Evolutionary conservation across 2,888 invertebrate genomes (phyloP).

Genomic region (Hemithea aestivaria): DNA sequence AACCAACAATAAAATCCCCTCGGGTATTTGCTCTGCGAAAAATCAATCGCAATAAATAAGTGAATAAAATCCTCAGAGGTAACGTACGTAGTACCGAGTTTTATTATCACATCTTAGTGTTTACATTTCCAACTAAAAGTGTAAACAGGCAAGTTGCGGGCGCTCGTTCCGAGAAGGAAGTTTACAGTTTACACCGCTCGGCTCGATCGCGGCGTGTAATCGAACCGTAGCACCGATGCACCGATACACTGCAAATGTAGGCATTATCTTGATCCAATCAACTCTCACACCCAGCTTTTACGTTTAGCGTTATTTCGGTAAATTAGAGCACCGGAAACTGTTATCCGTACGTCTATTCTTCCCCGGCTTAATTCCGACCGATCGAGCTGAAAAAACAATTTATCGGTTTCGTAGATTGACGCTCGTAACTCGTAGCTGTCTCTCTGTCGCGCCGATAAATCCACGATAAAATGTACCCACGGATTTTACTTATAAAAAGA

Average conservation of each 20-base stretch:
- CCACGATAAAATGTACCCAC: conserved; percentile 25
- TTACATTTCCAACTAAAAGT: conserved; percentile 40
- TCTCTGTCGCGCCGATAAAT: conserved; percentile 29
- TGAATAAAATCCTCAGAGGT: conserved; percentile 26
- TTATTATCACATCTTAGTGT: conserved; percentile 31
- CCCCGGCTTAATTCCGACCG: conserved; percentile 24
- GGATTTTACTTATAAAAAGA: conserved; percentile 21
- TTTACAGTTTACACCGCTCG: conserved; percentile 37
- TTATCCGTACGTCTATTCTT: conserved; percentile 28
- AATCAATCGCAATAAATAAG: conserved; percentile 31
- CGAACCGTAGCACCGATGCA: conserved; percentile 35
- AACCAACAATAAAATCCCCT: conserved; percentile 16
- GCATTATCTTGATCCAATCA: conserved; percentile 30
- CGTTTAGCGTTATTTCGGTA: conserved; percentile 28
- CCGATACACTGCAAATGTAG: conserved; percentile 29
- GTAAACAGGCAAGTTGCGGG: conserved; percentile 44
- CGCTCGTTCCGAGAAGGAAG: conserved; percentile 30
- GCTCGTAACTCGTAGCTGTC: conserved; percentile 32
- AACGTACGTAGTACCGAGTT: conserved; percentile 32
- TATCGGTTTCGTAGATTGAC: conserved; percentile 32
- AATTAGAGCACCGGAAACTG: conserved; percentile 27
- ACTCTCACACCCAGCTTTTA: conserved; percentile 25
- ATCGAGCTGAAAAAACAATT: conserved; percentile 32
- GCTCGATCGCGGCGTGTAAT: conserved; percentile 40
- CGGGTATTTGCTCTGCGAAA: conserved; percentile 18